These are phyloP conservation scores for Watsonalla binaria DNA, from an alignment of 2,888 invertebrate genomes.

Conservation along the genomic window DNA sequence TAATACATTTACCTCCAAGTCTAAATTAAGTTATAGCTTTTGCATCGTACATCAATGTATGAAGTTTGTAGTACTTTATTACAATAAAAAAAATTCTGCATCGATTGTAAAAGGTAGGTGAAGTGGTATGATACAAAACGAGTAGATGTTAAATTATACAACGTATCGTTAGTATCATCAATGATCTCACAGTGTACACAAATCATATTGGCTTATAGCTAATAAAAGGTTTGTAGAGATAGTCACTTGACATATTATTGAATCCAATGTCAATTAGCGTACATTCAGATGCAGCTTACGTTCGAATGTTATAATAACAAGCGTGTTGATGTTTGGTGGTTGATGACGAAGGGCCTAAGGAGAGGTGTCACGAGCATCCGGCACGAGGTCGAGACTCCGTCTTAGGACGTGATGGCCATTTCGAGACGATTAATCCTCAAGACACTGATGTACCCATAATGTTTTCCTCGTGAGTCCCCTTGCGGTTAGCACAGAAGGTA, in stretches of 20 bases:
- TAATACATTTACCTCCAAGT: no score
- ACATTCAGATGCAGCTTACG: background rate
- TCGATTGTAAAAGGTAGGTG: no score
- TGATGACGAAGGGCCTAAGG: background rate
- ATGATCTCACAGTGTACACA: background rate
- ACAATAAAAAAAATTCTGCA: no score
- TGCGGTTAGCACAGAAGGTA: background rate
- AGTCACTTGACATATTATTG: background rate
- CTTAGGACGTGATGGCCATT: slow-evolving; percentile 26
- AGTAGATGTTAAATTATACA: no score
- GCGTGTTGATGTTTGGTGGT: background rate
- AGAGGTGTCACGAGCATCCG: slow-evolving; percentile 9
- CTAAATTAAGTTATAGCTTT: no score
- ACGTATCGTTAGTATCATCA: no score
- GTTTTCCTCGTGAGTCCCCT: background rate
- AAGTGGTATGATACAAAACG: no score
- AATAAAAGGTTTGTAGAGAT: no score
- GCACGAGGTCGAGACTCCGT: slow-evolving; percentile 32
- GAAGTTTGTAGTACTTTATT: no score
- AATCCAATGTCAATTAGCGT: slow-evolving; percentile 1
- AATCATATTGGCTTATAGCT: slow-evolving; percentile 4
- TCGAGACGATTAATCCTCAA: background rate
- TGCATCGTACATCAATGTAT: no score
- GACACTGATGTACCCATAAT: background rate
- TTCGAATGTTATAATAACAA: background rate